Base-by-base conservation (phyloP, 2,113 vertebrate genomes). In the Morone saxatilis region DNA sequence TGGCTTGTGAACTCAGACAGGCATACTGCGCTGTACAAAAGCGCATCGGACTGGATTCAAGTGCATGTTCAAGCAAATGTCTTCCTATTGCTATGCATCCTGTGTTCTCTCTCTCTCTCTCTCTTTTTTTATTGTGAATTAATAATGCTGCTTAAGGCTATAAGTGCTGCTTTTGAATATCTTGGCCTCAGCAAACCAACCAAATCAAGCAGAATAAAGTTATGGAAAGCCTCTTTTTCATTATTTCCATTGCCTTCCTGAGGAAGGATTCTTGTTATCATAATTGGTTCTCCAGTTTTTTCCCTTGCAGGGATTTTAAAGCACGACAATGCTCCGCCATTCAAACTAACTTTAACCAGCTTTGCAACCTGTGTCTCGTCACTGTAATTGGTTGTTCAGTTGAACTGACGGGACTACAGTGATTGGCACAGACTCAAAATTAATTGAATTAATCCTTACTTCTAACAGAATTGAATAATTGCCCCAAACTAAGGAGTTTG, bases 301-400 rank as follows among this genome's bases (percentile, higher is more conserved):
- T 76, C 43, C 75, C 71, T 80, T 53, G 78, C 88, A 85, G 86
- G 63, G 93, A 81, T 94, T 16, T 2, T 73, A 85, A 91, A 95
- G 89, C 86, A 91, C 0, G 19, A 93, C 87, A 78, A 90, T 91
- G 94, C 93, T 86, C 76, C 71, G 78, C 80, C 91, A 95, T 83
- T 80, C 90, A 92, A 93, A 92, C 90, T 90, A 91, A 91, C 91
- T 96, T 95, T 93, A 96, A 96, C 96, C 96, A 96, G 95, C 94
- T 95, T 95, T 84, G 89, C 94, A 96, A 96, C 94, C 95, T 96
- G 95, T 89, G 90, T 95, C 94, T 95, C 90, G 25, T 96, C 95
- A 94, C 88, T 95, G 91, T 96, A 97, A 98, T 96, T 97, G 96
- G 94, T 85, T 95, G 96, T 96, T 96, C 95, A 95, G 94, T 93